phyloP scores from a whole-genome alignment of 2,888 invertebrate genomes.

The Zygaena filipendulae region DNA sequence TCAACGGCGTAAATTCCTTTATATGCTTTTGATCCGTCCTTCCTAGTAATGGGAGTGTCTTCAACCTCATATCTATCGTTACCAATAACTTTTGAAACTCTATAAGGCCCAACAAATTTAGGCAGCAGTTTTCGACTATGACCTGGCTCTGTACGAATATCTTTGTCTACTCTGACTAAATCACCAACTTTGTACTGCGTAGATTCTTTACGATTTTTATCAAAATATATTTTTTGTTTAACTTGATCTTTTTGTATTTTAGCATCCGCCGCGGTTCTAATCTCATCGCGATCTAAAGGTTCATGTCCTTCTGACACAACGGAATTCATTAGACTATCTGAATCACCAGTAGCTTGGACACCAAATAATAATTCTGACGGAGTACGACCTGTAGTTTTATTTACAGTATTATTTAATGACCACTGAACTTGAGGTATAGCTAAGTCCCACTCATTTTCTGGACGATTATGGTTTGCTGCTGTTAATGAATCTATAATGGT shows the following conservation, averaged over 20 bases:
- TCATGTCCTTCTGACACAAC: slow-evolving; percentile 9
- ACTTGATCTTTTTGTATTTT: background rate
- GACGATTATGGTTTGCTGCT: background rate
- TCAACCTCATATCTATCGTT: slow-evolving; percentile 8
- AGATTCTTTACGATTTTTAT: slow-evolving; percentile 4
- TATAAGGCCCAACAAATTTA: slow-evolving; percentile 10
- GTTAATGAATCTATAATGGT: no score
- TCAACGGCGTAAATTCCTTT: slow-evolving; percentile 6
- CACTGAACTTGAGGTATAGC: slow-evolving; percentile 10
- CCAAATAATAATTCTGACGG: no score
- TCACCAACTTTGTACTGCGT: slow-evolving; percentile 8
- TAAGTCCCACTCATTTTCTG: slow-evolving; percentile 10
- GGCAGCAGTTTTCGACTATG: slow-evolving; percentile 10
- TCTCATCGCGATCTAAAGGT: slow-evolving; percentile 4
- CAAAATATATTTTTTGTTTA: slow-evolving; percentile 6
- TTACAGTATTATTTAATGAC: slow-evolving; percentile 15
- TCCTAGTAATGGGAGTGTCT: slow-evolving; percentile 10
- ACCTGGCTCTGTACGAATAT: slow-evolving; percentile 5
- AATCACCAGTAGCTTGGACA: slow-evolving; percentile 8
- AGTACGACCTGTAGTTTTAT: slow-evolving; percentile 7
- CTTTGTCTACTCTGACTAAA: slow-evolving; percentile 8
- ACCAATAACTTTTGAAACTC: slow-evolving; percentile 7
- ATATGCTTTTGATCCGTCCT: slow-evolving; percentile 5
- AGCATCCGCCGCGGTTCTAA: slow-evolving; percentile 3
- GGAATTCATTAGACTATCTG: slow-evolving; percentile 9